Conservation (phyloP, 2,113 vertebrate genomes). For the Diadophis punctatus region DNA sequence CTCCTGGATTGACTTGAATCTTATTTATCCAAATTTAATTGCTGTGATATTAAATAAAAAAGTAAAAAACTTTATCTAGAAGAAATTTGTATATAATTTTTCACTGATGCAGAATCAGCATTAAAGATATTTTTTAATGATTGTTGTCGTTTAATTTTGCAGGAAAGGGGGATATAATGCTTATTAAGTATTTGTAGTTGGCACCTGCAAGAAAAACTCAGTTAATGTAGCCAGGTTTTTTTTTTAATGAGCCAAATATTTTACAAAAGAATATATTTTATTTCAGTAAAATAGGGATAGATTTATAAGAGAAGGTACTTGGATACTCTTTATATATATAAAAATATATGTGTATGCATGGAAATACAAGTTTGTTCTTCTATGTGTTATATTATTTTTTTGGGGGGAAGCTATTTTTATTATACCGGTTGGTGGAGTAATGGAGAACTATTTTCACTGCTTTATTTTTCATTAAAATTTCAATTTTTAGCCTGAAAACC, state of each 20-base stretch:
- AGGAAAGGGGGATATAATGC: background rate
- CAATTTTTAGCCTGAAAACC: background rate
- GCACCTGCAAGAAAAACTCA: background rate
- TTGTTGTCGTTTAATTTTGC: background rate
- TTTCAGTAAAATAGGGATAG: background rate
- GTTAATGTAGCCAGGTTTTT: background rate
- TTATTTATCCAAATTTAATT: slow-evolving; percentile 8
- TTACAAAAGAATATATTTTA: background rate
- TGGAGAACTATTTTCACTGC: background rate
- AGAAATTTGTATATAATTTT: background rate
- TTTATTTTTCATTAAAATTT: background rate
- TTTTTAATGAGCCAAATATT: background rate
- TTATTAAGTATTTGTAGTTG: background rate
- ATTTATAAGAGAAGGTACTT: background rate
- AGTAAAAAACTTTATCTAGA: background rate
- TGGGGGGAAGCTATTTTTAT: background rate
- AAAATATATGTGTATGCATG: background rate
- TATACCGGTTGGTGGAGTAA: background rate
- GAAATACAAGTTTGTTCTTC: background rate
- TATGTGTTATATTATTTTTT: background rate
- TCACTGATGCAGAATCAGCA: background rate
- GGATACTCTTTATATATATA: too few relatives aligned
- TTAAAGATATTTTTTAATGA: background rate
- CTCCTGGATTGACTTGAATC: background rate
- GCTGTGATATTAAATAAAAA: slow-evolving; percentile 3